Evolutionary conservation across 2,113 vertebrate genomes (phyloP).

Genomic region (Cyprinus carpio): DNA sequence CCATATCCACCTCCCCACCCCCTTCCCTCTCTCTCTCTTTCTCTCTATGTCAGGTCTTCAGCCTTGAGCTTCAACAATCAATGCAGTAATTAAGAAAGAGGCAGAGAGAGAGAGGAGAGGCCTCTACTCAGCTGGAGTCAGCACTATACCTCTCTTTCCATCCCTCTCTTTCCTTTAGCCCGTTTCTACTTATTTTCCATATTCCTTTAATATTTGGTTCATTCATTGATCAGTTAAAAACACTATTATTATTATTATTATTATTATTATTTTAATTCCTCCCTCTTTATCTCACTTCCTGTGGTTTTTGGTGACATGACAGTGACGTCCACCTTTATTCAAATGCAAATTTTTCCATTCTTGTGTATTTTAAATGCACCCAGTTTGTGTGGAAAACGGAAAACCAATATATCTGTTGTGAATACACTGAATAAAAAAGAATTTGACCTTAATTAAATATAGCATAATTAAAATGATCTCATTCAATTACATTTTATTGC

Average conservation of each 20-base stretch:
- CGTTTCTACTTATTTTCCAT: not conserved
- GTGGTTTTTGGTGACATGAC: not conserved
- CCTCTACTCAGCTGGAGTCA: slow-evolving; percentile 2
- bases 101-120: not conserved
- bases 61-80: slow-evolving; percentile 31
- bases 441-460: too few species aligned
- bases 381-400: slow-evolving; percentile 15
- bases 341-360: not conserved
- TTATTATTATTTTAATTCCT: not conserved
- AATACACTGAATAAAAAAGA: not conserved
- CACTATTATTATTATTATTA: not conserved
- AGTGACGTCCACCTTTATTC: not conserved
- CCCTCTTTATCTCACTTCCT: slow-evolving; percentile 20
- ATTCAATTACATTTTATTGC: too few species aligned
- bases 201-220: not conserved
- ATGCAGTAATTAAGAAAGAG: slow-evolving; percentile 40
- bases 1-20: not conserved
- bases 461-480: too few species aligned
- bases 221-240: slow-evolving; percentile 3
- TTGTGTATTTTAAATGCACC: not conserved
- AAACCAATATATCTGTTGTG: slow-evolving; percentile 24
- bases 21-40: too few species aligned
- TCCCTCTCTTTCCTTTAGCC: not conserved
- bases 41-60: not conserved
- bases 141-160: slow-evolving; percentile 9